Conservation (phyloP, 2,888 invertebrate species). For the Suillia variegata region DNA sequence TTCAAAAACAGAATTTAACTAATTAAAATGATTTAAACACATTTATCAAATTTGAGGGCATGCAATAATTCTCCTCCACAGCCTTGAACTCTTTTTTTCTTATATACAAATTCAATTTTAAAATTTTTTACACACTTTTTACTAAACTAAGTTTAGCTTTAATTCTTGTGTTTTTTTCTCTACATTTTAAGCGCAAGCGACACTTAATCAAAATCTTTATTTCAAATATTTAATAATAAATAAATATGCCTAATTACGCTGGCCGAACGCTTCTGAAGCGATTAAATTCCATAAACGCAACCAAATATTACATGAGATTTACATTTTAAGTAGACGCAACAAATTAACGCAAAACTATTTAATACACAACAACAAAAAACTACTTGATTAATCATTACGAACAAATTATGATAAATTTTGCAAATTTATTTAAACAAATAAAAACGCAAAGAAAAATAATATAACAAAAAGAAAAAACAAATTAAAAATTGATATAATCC, state of each 20-base stretch:
- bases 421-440: slow-evolving; percentile 9
- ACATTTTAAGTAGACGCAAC: slow-evolving; percentile 20
- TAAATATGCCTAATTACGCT: no score
- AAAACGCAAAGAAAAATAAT: background rate
- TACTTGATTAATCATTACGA: slow-evolving; percentile 7
- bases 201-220: background rate
- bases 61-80: no score
- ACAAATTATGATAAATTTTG: slow-evolving; percentile 20
- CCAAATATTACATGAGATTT: slow-evolving; percentile 25
- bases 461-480: background rate
- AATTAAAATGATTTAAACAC: no score
- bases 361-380: slow-evolving; percentile 13
- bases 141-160: background rate
- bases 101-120: no score
- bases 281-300: slow-evolving; percentile 16
- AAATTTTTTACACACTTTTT: background rate
- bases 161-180: no score
- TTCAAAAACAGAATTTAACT: background rate
- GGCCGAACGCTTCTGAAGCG: no score
- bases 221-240: no score
- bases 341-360: slow-evolving; percentile 20
- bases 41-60: no score
- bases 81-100: no score
- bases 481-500: background rate
- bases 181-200: no score